Conservation (phyloP, 1,140 invertebrate genomes). For the Ips typographus region DNA sequence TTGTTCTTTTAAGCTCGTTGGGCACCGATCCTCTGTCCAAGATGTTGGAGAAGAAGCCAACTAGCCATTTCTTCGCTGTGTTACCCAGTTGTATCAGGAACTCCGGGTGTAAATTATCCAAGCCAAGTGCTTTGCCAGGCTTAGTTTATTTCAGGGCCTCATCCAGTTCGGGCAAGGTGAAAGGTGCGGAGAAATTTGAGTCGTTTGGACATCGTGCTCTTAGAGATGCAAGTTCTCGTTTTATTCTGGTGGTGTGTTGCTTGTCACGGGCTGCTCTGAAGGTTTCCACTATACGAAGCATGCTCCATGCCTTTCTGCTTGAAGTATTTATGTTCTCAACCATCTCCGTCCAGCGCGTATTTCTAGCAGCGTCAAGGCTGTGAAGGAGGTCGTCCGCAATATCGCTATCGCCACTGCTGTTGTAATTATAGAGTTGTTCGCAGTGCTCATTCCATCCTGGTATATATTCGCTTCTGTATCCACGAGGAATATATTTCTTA, state of each 20-base stretch:
- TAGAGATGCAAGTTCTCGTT: not conserved
- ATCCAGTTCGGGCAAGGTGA: no score
- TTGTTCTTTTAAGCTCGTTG: no score
- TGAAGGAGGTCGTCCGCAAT: not conserved
- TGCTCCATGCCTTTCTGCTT: conserved; percentile 9
- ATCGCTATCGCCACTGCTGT: conserved; percentile 2
- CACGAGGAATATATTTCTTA: no score
- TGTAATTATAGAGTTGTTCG: not conserved
- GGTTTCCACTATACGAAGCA: not conserved
- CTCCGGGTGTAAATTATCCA: conserved; percentile 7
- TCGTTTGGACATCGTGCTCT: no score
- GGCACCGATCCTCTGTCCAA: no score
- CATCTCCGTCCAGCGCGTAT: not conserved
- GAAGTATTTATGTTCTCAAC: not conserved
- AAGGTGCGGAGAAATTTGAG: no score
- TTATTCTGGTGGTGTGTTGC: conserved; percentile 9
- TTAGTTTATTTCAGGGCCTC: no score
- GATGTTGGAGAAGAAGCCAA: no score
- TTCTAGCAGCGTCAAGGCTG: not conserved
- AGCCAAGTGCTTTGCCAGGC: not conserved
- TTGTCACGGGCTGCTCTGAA: not conserved
- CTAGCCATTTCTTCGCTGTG: conserved; percentile 1
- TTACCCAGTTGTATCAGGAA: not conserved
- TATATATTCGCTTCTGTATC: no score
- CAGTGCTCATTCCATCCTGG: no score